Evolutionary conservation across 2,888 invertebrate species (phyloP).

Genomic region (Scelioninae gen. 2): DNA sequence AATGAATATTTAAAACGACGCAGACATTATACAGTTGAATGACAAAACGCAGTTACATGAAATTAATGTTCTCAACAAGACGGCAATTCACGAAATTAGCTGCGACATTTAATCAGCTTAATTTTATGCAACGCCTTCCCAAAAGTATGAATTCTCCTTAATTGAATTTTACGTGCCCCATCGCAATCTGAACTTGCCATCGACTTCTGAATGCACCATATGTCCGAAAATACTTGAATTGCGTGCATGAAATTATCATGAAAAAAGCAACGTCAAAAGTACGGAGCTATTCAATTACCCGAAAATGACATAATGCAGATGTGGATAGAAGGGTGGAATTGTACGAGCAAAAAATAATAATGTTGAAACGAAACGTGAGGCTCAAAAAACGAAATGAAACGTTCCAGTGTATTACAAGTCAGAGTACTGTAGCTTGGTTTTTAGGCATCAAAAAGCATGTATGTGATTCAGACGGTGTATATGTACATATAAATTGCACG

Average conservation of each 20-base stretch:
- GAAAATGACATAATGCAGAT: conserved; percentile 23
- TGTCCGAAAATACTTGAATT: conserved; percentile 17
- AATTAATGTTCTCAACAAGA: conserved; percentile 10
- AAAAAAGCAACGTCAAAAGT: conserved; percentile 14
- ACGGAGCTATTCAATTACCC: conserved; percentile 13
- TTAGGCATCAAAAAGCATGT: too few relatives aligned
- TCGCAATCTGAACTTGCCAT: conserved; percentile 32
- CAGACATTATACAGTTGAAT: not conserved
- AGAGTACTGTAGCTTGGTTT: conserved; percentile 1
- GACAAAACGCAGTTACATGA: conserved; percentile 8
- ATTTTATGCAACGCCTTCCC: conserved; percentile 25
- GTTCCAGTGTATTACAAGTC: conserved; percentile 9
- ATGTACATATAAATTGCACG: conserved; percentile 22
- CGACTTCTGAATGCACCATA: conserved; percentile 14
- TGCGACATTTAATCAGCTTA: conserved; percentile 35
- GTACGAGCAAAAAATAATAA: not conserved
- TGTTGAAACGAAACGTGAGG: not conserved
- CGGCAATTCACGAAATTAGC: conserved; percentile 15
- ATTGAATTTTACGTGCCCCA: conserved; percentile 27
- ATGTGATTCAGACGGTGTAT: not conserved
- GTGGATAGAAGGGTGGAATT: not conserved
- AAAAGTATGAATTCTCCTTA: conserved; percentile 31
- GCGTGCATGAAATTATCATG: conserved; percentile 17
- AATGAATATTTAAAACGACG: not conserved
- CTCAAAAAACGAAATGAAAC: conserved; percentile 9